A percentile compares a stretch with the other conserved stretches of the same genome.
Conservation (phyloP, 2,888 invertebrate genomes). For the Melanchra persicariae region DNA sequence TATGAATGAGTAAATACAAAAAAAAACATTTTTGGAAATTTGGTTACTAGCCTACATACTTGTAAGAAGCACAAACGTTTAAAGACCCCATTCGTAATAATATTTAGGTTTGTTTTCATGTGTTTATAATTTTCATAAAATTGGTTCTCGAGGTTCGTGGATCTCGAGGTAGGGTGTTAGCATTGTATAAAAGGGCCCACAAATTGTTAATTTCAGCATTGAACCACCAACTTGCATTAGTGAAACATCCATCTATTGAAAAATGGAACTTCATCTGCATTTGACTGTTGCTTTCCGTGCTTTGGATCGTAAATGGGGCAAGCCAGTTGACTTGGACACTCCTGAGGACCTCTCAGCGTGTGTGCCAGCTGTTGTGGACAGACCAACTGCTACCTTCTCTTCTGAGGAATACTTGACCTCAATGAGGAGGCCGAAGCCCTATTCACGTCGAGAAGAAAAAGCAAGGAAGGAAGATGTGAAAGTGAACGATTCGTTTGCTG, state of each 20-base stretch:
- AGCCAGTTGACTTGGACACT: slow-evolving; percentile 75
- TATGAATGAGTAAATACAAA: no score
- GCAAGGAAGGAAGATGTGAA: slow-evolving; percentile 59
- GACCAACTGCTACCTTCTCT: slow-evolving; percentile 75
- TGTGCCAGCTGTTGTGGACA: slow-evolving; percentile 73
- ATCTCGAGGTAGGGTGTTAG: slow-evolving; percentile 20
- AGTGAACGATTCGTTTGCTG: slow-evolving; percentile 71
- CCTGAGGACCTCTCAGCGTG: slow-evolving; percentile 67
- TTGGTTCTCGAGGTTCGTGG: no score
- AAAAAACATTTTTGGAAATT: no score
- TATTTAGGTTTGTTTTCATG: no score
- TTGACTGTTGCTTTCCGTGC: slow-evolving; percentile 77
- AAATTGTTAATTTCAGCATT: slow-evolving; percentile 36
- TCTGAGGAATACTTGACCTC: slow-evolving; percentile 77
- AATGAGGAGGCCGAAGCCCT: slow-evolving; percentile 68
- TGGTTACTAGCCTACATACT: no score
- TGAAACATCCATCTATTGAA: slow-evolving; percentile 22
- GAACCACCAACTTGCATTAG: not conserved
- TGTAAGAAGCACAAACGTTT: no score
- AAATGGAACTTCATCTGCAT: slow-evolving; percentile 81
- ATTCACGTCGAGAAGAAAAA: slow-evolving; percentile 64
- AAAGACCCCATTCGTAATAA: no score
- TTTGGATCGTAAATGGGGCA: slow-evolving; percentile 81
- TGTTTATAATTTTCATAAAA: no score
- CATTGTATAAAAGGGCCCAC: slow-evolving; percentile 37